These are phyloP conservation scores for Athene noctua DNA, from an alignment of 2,113 vertebrate species.

Conservation along the genomic window DNA sequence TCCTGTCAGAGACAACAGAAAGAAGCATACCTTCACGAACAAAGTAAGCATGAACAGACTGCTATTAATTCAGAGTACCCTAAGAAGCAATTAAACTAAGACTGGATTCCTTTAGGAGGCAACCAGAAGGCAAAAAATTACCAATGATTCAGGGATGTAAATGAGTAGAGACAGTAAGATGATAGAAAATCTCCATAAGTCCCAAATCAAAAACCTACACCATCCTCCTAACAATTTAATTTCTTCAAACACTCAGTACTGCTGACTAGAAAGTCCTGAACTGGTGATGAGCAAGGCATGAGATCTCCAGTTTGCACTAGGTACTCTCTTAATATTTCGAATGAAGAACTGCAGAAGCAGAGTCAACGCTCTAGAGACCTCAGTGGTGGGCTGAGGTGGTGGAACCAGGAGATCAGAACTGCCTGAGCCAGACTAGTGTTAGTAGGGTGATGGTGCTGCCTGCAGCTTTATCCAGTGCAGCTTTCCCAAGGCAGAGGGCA, in stretches of 20 bases:
- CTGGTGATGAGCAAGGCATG: background rate
- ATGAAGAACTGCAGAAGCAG: background rate
- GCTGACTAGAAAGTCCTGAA: background rate
- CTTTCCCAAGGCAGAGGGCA: background rate
- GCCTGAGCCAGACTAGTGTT: background rate
- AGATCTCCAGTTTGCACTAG: background rate
- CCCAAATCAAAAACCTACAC: background rate
- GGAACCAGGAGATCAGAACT: background rate
- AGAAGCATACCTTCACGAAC: background rate
- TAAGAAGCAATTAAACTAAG: background rate
- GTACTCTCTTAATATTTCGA: background rate
- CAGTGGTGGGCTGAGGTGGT: background rate
- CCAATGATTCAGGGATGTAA: background rate
- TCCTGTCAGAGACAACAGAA: background rate
- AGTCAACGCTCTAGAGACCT: background rate
- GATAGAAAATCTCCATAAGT: background rate
- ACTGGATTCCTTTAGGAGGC: background rate
- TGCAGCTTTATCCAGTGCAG: background rate
- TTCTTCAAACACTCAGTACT: background rate
- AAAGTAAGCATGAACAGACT: background rate
- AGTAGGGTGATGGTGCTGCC: background rate
- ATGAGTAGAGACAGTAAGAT: background rate
- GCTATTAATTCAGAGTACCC: background rate
- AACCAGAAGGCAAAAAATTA: background rate
- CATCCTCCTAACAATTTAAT: background rate